These are phyloP conservation scores for Stomorhina lunata DNA, from an alignment of 2,888 invertebrate species.

Conservation along the genomic window DNA sequence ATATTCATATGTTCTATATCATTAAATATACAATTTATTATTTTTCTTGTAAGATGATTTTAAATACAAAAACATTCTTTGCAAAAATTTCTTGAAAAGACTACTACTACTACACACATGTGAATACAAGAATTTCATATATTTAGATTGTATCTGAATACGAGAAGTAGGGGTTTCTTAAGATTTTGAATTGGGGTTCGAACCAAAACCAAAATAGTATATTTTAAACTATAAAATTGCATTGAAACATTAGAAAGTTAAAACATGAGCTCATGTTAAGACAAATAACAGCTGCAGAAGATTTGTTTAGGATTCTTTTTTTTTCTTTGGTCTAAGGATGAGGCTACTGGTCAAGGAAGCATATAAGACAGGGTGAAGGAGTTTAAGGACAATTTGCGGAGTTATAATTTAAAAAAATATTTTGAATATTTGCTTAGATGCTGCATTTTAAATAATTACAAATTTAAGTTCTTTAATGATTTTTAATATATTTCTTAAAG, in stretches of 20 bases:
- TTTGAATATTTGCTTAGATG: too few species aligned
- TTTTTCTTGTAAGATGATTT: constrained; percentile 17
- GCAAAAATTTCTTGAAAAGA: neutral
- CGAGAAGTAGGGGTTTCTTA: constrained; percentile 38
- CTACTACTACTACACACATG: neutral
- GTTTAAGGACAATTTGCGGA: too few species aligned
- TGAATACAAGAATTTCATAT: neutral
- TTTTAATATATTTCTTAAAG: too few species aligned
- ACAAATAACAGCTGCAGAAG: constrained; percentile 52
- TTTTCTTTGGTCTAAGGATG: too few species aligned
- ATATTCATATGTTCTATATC: constrained; percentile 18
- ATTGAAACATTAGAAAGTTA: constrained; percentile 33
- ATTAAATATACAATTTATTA: constrained; percentile 42
- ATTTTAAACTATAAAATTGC: neutral
- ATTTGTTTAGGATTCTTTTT: too few species aligned
- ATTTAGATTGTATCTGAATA: neutral
- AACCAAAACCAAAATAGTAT: neutral
- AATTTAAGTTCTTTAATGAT: too few species aligned
- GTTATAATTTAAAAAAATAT: too few species aligned
- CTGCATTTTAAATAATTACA: too few species aligned
- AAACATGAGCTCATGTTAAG: constrained; percentile 36
- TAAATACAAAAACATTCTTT: neutral
- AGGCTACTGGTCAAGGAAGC: too few species aligned
- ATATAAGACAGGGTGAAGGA: too few species aligned
- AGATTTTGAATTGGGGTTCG: constrained; percentile 11